Conservation (phyloP, 2,113 vertebrate species). For the Chaetodon trifascialis region DNA sequence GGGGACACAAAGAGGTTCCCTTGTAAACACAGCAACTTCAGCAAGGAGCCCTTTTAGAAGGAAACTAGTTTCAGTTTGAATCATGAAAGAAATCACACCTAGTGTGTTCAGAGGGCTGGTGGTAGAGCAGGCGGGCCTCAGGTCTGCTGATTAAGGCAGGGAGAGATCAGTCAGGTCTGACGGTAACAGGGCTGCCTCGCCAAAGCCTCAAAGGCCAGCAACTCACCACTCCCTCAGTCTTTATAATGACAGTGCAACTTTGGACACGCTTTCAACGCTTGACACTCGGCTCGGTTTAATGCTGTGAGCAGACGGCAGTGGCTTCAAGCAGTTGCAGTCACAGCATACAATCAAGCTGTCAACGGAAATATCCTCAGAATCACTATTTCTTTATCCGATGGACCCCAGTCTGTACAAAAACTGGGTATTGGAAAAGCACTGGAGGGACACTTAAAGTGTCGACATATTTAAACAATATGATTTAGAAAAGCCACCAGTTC, state of each 20-base stretch:
- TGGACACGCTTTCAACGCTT: not conserved
- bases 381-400: not conserved
- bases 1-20: constrained; percentile 18
- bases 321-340: not conserved
- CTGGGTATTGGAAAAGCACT: not conserved
- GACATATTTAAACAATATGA: constrained; percentile 6
- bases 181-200: constrained; percentile 25
- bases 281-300: not conserved
- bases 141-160: constrained; percentile 29
- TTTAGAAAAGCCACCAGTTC: constrained; percentile 1
- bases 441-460: not conserved
- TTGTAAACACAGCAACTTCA: constrained; percentile 9
- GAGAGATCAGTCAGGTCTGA: constrained; percentile 13
- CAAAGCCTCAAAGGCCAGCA: constrained; percentile 29
- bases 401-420: not conserved
- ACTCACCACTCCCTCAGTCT: constrained; percentile 14
- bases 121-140: constrained; percentile 9
- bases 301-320: not conserved
- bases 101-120: not conserved
- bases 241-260: constrained; percentile 38
- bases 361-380: not conserved
- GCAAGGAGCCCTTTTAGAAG: not conserved
- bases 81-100: constrained; percentile 30
- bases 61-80: constrained; percentile 24
- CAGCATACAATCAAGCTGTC: constrained; percentile 14